These are phyloP conservation scores for Amazona guildingii DNA, from an alignment of 2,113 vertebrate genomes.

Conservation along the genomic window DNA sequence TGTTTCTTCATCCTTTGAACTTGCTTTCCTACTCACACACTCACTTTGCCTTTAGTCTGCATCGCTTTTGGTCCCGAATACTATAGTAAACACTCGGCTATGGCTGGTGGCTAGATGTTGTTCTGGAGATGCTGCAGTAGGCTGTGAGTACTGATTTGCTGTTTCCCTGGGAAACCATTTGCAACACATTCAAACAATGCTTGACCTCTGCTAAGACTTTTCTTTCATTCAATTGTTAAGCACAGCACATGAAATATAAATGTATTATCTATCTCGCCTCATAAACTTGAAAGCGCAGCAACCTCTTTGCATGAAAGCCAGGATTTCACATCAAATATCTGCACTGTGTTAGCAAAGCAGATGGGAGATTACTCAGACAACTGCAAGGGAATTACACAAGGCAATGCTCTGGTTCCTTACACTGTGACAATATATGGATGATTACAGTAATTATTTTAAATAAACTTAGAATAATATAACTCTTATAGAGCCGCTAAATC, in stretches of 20 bases:
- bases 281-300: not conserved
- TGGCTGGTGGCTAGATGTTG: conserved; percentile 33
- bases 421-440: not conserved
- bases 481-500: not conserved
- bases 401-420: conserved; percentile 37
- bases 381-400: conserved; percentile 18
- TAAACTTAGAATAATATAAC: conserved; percentile 9
- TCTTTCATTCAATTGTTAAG: conserved; percentile 40
- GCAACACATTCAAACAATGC: conserved; percentile 66
- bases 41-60: conserved; percentile 10
- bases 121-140: conserved; percentile 58
- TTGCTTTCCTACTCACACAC: not conserved
- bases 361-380: not conserved
- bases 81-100: not conserved
- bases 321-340: not conserved
- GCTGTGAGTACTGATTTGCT: conserved; percentile 58
- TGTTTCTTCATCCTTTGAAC: conserved; percentile 84
- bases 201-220: conserved; percentile 68
- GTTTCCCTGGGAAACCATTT: conserved; percentile 77
- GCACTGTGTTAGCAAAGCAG: not conserved
- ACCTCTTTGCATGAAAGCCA: not conserved
- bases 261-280: not conserved
- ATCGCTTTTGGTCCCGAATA: conserved; percentile 23
- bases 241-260: conserved; percentile 17
- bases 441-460: conserved; percentile 12